These are phyloP conservation scores for Bos indicus DNA, from an alignment of 2,113 vertebrate genomes.

Conservation along the genomic window DNA sequence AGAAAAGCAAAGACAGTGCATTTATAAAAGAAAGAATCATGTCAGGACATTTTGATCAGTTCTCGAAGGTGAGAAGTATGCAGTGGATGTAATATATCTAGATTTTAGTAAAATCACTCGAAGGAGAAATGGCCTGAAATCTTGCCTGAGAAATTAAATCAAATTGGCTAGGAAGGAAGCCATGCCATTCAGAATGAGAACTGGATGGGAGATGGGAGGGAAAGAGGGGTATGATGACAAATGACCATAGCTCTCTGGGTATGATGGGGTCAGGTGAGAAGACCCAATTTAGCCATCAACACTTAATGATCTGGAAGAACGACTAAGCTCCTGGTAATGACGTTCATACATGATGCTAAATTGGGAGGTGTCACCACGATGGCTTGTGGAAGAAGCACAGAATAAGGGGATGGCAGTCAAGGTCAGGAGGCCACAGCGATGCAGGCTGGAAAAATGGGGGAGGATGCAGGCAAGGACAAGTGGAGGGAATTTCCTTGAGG, in stretches of 20 bases:
- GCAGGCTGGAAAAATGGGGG: not conserved
- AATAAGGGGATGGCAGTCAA: not conserved
- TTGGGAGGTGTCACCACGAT: constrained; percentile 50
- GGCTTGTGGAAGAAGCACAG: constrained; percentile 35
- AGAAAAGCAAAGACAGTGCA: constrained; percentile 36
- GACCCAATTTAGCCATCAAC: constrained; percentile 53
- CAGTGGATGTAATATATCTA: constrained; percentile 63
- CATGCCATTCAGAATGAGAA: constrained; percentile 42
- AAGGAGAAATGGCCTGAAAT: constrained; percentile 67
- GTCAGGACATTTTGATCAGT: constrained; percentile 70
- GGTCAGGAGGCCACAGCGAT: not conserved
- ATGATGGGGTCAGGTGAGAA: constrained; percentile 60
- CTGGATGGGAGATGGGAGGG: not conserved
- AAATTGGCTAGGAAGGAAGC: constrained; percentile 59
- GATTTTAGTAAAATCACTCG: constrained; percentile 63
- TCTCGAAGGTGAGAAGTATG: constrained; percentile 63
- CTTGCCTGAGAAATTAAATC: constrained; percentile 73
- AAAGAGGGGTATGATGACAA: constrained; percentile 2
- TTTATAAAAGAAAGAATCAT: constrained; percentile 69
- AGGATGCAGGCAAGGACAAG: not conserved
- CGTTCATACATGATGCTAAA: constrained; percentile 51
- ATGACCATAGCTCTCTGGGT: not conserved
- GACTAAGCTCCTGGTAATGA: constrained; percentile 24
- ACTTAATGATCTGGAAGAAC: constrained; percentile 60
- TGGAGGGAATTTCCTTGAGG: not conserved